Base-by-base conservation (phyloP, 2,888 invertebrate genomes). In the Parnassius mnemosyne region DNA sequence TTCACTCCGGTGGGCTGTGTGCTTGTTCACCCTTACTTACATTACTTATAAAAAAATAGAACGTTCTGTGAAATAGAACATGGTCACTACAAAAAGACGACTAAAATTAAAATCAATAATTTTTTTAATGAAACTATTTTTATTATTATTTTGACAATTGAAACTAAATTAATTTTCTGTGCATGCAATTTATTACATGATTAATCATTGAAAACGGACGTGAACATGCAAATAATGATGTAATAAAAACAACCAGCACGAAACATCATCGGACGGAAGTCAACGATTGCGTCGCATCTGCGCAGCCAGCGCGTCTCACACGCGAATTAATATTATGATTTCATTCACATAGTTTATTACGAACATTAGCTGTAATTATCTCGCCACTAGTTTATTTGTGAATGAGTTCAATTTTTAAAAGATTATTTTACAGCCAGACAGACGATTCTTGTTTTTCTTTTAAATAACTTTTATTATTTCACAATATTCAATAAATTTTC, bases 321-420 rank as follows among this genome's bases (percentile, higher is more conserved):
- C 77, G 74, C 73, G 74, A 82, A 81, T 81, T 83, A 79, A 81
- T 79, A 87, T 81, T 79, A 87, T 81, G 85, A 85, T 85, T 87
- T 84, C 82, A 83, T 84, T 84, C 84, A 84, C 84, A 79, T 79
- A 7, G 34, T 34, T 34, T 34, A 34, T 34, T 34, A 70, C 69
- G 64, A 55, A 70, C 54, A 42, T 71, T 70, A 66, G 54, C 63
- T 63, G 63, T 54, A 59, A 59, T 81, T 77, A 78, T 74, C 72
- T 66, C 60, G 66, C 68, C 58, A 34, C 63, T 55, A 65, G 55
- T 58, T 66, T 70, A 72, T 72, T 56, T 55, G 59, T 63, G 46
- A 63, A 63, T 63, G 63, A 65, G 43, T 53, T 57, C 57, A 55
- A 62, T 60, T 60, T 63, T 58, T 54, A 46, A 46, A 52, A 43